These are phyloP conservation scores for Myiagra hebetior DNA, from an alignment of 2,113 vertebrate genomes.

Conservation along the genomic window DNA sequence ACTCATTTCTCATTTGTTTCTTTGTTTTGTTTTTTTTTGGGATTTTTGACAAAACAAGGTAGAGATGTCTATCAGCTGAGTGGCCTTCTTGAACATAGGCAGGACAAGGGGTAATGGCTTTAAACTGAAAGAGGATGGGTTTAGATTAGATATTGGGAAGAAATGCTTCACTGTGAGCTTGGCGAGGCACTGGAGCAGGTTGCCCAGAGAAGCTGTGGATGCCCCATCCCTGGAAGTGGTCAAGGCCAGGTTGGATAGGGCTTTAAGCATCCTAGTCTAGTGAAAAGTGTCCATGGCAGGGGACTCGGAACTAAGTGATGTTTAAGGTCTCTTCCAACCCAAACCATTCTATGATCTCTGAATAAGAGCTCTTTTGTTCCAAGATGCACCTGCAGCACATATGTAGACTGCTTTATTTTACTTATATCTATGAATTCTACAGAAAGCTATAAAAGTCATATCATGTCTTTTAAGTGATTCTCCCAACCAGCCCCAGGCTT, in stretches of 20 bases:
- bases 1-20: fast-evolving
- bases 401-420: neutral
- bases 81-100: neutral
- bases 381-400: neutral
- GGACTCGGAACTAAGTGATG: neutral
- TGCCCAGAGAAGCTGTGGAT: neutral
- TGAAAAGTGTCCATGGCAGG: neutral
- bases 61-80: neutral
- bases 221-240: neutral
- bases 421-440: neutral
- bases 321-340: neutral
- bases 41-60: neutral
- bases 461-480: neutral
- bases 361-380: neutral
- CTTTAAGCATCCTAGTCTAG: neutral
- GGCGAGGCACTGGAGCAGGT: neutral
- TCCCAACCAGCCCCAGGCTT: neutral
- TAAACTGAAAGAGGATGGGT: neutral
- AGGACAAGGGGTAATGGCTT: neutral
- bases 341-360: neutral
- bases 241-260: no score
- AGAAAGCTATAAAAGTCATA: neutral
- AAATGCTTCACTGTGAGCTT: neutral
- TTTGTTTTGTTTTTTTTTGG: neutral
- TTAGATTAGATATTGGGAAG: neutral